phyloP scores from a whole-genome alignment of 1,140 invertebrate genomes.

The Macrosteles quadrilineatus region DNA sequence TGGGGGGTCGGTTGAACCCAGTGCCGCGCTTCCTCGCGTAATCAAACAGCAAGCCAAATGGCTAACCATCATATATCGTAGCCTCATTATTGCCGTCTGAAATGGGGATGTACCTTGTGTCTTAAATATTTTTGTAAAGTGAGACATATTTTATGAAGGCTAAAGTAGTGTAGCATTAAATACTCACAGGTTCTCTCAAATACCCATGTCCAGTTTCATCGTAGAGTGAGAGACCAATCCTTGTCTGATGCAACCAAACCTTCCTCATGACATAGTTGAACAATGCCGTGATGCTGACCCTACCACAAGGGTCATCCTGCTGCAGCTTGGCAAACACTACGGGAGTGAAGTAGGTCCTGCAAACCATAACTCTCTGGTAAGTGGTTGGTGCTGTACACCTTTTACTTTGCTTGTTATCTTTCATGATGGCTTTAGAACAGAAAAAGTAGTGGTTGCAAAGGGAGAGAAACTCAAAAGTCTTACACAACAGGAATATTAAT shows the following conservation, averaged over 20 bases:
- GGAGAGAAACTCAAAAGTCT: not conserved
- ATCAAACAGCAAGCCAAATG: no score
- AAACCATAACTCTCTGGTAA: slow-evolving; percentile 15
- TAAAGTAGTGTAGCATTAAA: no score
- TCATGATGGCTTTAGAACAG: not conserved
- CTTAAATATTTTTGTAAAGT: no score
- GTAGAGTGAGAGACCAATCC: slow-evolving; percentile 90
- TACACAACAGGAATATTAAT: not conserved
- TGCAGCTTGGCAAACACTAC: slow-evolving; percentile 85
- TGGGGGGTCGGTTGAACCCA: no score
- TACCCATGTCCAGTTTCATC: slow-evolving; percentile 92
- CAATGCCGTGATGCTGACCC: slow-evolving; percentile 78
- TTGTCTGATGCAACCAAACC: slow-evolving; percentile 90
- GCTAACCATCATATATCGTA: no score
- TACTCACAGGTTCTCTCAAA: slow-evolving; percentile 77
- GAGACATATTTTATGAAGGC: no score
- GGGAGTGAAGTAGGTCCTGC: slow-evolving; percentile 77
- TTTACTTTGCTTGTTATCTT: not conserved
- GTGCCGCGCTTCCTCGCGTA: no score
- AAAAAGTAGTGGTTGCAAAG: not conserved
- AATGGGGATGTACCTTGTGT: no score
- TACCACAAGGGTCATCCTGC: slow-evolving; percentile 72
- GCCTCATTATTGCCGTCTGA: no score
- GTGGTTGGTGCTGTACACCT: not conserved
- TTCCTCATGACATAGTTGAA: slow-evolving; percentile 96